Base-by-base conservation (phyloP, 2,888 invertebrate species). In the Clusia tigrina region DNA sequence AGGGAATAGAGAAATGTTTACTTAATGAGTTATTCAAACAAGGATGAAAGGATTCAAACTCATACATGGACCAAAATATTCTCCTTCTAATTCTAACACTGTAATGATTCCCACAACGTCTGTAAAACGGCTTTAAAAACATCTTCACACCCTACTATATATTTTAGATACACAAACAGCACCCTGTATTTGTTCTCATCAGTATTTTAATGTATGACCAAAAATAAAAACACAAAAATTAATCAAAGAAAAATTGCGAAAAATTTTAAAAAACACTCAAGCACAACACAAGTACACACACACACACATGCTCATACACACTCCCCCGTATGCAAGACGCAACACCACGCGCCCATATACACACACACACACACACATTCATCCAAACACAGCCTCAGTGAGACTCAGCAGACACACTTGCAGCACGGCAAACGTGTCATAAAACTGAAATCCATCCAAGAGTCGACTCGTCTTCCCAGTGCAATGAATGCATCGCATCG, bases 231-330 rank as follows among this genome's bases (percentile, higher is more conserved):
- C 55, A 67, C 61, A 66, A 67, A 70, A 67, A 68, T 65, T 68
- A 73, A 71, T 76, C 68, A 72, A 72, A 71, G 68, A 66, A 65
- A 73, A 70, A 76, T 72, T 60, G 69, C 62, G 68, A 77, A 76
- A 68, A 65, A 65, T 42, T 26, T 17, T 46, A 48, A 46, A 46
- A 48, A 38, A 54, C 22, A 15, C 53, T 42, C 53, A 52, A 54
- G 62, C 64, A 66, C 59, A 61, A 48, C 65, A 61, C 64, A 66
- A 60, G 58, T 52, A 59, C 62, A 66, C 66, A 56, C 57, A 61
- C 54, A 62, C 51, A 15, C 38, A 24, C 56, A 18, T 10, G 5
- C 46, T 22, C 48, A 23, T 1, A 25, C 54, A 52, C 25, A 54
- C n/a, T n/a, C n/a, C n/a, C n/a, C n/a, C n/a, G n/a, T n/a, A n/a